Conservation (phyloP, 2,113 vertebrate genomes). For the Rhombomys opimus region DNA sequence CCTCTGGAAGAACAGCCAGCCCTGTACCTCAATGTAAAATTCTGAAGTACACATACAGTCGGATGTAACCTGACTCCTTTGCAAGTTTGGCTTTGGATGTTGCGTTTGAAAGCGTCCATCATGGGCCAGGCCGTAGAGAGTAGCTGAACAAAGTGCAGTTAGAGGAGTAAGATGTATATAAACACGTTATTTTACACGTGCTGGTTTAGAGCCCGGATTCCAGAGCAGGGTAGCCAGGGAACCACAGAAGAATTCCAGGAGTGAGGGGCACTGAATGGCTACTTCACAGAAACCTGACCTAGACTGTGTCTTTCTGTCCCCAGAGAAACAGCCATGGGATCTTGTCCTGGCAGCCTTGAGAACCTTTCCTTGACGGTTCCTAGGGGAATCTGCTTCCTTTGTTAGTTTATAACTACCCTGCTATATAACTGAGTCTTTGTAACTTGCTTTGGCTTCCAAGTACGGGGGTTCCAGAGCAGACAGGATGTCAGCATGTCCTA, state of each 20-base stretch:
- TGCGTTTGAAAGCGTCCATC: neutral
- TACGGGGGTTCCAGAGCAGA: neutral
- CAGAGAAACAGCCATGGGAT: neutral
- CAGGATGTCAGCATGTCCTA: no score
- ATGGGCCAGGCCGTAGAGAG: neutral
- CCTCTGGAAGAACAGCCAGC: neutral
- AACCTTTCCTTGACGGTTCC: neutral
- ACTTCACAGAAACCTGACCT: neutral
- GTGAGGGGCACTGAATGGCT: neutral
- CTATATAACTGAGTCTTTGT: neutral
- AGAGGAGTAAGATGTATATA: neutral
- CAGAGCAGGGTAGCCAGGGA: neutral
- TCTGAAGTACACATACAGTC: neutral
- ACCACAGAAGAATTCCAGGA: neutral
- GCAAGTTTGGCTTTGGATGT: neutral
- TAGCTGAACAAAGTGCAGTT: neutral
- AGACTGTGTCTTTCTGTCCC: neutral
- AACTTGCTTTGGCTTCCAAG: neutral
- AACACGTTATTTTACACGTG: fast-evolving
- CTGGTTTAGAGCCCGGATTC: neutral
- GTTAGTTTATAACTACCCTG: neutral
- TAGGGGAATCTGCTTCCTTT: neutral
- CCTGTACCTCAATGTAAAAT: neutral
- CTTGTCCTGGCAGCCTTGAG: no score
- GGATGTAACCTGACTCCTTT: neutral